Conservation (phyloP, 2,888 invertebrate species). For the Leptopilina drosophilae region DNA sequence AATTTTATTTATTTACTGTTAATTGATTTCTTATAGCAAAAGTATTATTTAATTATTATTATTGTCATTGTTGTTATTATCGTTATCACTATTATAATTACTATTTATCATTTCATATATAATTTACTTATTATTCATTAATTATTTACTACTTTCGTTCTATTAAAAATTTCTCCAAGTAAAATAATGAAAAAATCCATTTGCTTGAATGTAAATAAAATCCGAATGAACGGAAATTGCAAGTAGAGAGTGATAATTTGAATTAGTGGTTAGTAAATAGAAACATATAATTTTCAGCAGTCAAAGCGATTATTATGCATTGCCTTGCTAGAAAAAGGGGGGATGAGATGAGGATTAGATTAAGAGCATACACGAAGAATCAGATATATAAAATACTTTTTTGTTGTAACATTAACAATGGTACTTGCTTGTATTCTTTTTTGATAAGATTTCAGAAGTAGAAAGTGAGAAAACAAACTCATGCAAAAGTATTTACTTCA, state of each 20-base stretch:
- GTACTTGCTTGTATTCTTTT: constrained; percentile 39
- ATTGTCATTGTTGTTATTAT: too few relatives aligned
- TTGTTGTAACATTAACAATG: constrained; percentile 57
- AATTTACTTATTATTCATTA: too few relatives aligned
- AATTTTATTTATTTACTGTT: too few relatives aligned
- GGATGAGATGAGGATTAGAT: constrained; percentile 55
- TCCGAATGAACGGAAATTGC: not conserved
- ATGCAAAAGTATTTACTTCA: constrained; percentile 27
- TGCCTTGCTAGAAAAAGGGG: constrained; percentile 48
- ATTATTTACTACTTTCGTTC: too few relatives aligned
- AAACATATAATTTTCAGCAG: constrained; percentile 56
- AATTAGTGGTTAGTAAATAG: constrained; percentile 50
- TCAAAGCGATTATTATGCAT: constrained; percentile 58
- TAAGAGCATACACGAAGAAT: constrained; percentile 44
- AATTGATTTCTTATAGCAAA: too few relatives aligned
- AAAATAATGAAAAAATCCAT: too few relatives aligned
- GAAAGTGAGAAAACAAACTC: constrained; percentile 9
- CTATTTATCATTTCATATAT: too few relatives aligned
- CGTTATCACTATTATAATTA: too few relatives aligned
- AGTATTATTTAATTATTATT: not conserved
- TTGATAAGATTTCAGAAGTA: not conserved
- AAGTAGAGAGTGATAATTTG: constrained; percentile 44
- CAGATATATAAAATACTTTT: constrained; percentile 43
- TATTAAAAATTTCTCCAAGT: too few relatives aligned
- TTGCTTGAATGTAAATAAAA: too few relatives aligned